Conservation (phyloP, 2,797 vertebrate genomes). For the Lithobates pipiens region DNA sequence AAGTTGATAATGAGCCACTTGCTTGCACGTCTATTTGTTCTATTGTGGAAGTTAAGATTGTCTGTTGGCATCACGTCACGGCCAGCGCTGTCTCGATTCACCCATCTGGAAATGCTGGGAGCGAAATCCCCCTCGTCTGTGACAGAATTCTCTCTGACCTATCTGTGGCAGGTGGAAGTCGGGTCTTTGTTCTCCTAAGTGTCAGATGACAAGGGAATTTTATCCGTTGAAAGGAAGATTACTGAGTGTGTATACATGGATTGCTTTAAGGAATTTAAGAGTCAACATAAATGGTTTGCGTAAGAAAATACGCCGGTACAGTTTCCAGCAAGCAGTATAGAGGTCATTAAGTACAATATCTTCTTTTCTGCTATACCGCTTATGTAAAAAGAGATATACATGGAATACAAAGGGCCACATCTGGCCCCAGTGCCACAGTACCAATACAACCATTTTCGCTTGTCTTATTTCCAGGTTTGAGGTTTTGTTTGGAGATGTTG, state of each 20-base stretch:
- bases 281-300: too few species aligned
- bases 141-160: slow-evolving; percentile 27
- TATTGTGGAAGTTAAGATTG: neutral
- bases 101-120: slow-evolving; percentile 48
- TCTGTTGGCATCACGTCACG: slow-evolving; percentile 32
- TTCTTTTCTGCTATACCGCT: too few species aligned
- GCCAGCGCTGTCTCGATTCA: slow-evolving; percentile 6
- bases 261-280: neutral
- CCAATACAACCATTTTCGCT: too few species aligned
- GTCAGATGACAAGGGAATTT: neutral
- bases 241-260: neutral
- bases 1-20: neutral
- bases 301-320: too few species aligned
- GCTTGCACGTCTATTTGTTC: neutral
- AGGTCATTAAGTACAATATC: too few species aligned
- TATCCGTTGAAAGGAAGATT: slow-evolving; percentile 7
- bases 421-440: too few species aligned
- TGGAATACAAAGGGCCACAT: too few species aligned
- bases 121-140: slow-evolving; percentile 6
- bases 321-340: too few species aligned
- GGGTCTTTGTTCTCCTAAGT: neutral
- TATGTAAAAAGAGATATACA: too few species aligned
- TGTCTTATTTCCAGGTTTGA: too few species aligned
- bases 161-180: slow-evolving; percentile 22
- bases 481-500: too few species aligned